A percentile compares a stretch with the other conserved stretches of the same genome.
Evolutionary conservation across 2,888 invertebrate species (phyloP).

Genomic region (Drosophila greeni): DNA sequence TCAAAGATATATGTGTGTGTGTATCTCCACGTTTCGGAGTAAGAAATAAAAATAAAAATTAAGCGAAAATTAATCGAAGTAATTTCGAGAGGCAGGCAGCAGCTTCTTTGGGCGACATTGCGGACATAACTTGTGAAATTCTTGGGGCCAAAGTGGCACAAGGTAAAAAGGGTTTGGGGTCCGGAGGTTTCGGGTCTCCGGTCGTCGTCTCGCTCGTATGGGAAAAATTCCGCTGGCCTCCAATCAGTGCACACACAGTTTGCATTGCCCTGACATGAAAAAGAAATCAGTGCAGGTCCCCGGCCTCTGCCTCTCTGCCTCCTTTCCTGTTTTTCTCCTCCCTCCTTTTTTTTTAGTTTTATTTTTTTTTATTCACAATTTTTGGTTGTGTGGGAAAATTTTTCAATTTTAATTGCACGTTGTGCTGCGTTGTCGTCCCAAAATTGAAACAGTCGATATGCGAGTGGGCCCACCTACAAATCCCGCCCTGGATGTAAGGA

Average conservation of each 20-base stretch:
- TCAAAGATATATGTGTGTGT: slow-evolving; percentile 51
- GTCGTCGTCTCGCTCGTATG: slow-evolving; percentile 51
- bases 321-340: slow-evolving; percentile 16
- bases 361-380: slow-evolving; percentile 35
- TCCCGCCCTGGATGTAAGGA: slow-evolving; percentile 52
- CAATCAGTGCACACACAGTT: slow-evolving; percentile 66
- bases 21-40: slow-evolving; percentile 53
- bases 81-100: slow-evolving; percentile 43
- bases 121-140: slow-evolving; percentile 68
- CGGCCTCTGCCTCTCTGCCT: slow-evolving; percentile 1
- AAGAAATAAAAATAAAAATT: slow-evolving; percentile 74
- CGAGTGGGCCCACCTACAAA: slow-evolving; percentile 63
- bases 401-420: slow-evolving; percentile 76
- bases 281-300: slow-evolving; percentile 74
- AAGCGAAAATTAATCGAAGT: slow-evolving; percentile 74
- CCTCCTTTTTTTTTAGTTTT: slow-evolving; percentile 3
- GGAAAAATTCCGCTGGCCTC: slow-evolving; percentile 73
- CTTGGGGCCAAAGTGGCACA: slow-evolving; percentile 70
- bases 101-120: slow-evolving; percentile 53
- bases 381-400: slow-evolving; percentile 76
- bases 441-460: slow-evolving; percentile 59
- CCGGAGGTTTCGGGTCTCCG: slow-evolving; percentile 7
- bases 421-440: slow-evolving; percentile 34
- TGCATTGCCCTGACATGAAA: slow-evolving; percentile 73
- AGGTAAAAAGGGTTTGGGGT: slow-evolving; percentile 54